phyloP scores from a whole-genome alignment of 2,113 vertebrate species.

The Xiphophorus couchianus region DNA sequence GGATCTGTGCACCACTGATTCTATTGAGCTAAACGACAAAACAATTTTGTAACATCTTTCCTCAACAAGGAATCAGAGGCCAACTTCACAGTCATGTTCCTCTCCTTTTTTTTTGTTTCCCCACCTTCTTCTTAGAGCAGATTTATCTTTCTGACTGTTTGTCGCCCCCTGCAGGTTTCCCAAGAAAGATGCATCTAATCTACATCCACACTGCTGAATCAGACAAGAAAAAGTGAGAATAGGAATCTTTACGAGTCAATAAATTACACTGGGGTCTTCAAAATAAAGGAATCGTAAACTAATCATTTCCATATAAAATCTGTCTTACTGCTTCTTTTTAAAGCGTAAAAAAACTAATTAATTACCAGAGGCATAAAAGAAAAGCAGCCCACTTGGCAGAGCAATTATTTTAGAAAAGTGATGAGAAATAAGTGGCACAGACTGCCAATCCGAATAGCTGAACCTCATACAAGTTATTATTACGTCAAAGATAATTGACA shows the following conservation, averaged over 20 bases:
- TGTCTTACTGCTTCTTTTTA: too few relatives aligned
- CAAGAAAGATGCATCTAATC: background rate
- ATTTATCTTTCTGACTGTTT: accelerated
- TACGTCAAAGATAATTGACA: too few relatives aligned
- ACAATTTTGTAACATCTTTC: background rate
- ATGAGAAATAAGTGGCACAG: too few relatives aligned
- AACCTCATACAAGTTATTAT: too few relatives aligned
- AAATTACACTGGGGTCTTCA: background rate
- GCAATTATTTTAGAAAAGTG: too few relatives aligned
- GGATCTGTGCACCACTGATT: background rate
- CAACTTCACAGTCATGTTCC: background rate
- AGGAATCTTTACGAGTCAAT: background rate
- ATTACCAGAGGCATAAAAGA: too few relatives aligned
- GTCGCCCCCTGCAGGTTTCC: constrained; percentile 26
- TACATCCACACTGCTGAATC: too few relatives aligned
- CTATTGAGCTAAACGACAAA: background rate
- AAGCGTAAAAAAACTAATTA: too few relatives aligned
- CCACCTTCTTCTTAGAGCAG: constrained; percentile 36
- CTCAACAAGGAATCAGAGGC: background rate
- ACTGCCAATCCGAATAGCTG: too few relatives aligned
- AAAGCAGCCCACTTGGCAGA: too few relatives aligned
- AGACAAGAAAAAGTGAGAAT: background rate
- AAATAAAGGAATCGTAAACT: background rate
- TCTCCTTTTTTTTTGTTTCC: constrained; percentile 17
- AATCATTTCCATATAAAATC: too few relatives aligned